These are phyloP conservation scores for Anoplopoma fimbria DNA, from an alignment of 2,113 vertebrate genomes.

Conservation along the genomic window DNA sequence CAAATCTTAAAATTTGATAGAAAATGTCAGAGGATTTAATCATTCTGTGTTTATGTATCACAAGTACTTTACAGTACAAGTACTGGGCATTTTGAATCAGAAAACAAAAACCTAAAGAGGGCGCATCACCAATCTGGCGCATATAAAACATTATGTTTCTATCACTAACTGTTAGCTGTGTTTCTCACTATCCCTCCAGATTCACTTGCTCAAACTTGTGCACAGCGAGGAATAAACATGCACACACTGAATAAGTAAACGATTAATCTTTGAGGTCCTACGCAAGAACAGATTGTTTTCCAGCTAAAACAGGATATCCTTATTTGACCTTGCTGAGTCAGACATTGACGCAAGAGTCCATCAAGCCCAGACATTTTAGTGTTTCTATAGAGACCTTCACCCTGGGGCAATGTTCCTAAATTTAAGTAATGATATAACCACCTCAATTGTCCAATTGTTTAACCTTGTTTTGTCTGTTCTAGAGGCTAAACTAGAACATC, in stretches of 20 bases:
- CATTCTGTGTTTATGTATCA: too few species aligned
- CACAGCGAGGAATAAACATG: constrained; percentile 26
- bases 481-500: background rate
- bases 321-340: constrained; percentile 62
- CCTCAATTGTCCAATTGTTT: constrained; percentile 24
- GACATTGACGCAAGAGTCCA: constrained; percentile 50
- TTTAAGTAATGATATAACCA: constrained; percentile 55
- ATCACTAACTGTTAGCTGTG: background rate
- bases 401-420: constrained; percentile 51
- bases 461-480: constrained; percentile 19
- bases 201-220: constrained; percentile 11
- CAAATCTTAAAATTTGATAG: background rate
- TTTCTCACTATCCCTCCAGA: background rate
- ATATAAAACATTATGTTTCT: background rate
- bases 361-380: background rate
- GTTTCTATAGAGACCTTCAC: constrained; percentile 61
- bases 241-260: constrained; percentile 40
- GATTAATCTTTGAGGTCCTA: constrained; percentile 26
- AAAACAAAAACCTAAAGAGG: background rate
- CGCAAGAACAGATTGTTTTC: constrained; percentile 54
- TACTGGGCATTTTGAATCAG: background rate
- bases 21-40: background rate
- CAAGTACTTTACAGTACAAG: background rate
- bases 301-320: constrained; percentile 68
- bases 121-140: background rate